These are phyloP conservation scores for Sympetrum striolatum DNA, from an alignment of 2,888 invertebrate species.

Conservation along the genomic window DNA sequence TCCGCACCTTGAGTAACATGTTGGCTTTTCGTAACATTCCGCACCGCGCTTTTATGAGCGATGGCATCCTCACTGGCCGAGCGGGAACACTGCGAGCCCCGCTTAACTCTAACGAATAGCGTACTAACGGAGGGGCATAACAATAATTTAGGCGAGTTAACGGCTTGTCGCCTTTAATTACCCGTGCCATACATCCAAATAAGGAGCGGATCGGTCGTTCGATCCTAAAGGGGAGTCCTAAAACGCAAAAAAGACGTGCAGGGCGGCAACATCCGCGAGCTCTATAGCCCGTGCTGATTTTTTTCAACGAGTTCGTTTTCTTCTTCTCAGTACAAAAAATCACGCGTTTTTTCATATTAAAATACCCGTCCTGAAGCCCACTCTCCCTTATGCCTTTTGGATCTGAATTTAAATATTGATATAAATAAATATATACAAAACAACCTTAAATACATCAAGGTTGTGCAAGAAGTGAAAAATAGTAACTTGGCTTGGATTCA, in stretches of 20 bases:
- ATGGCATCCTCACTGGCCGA: background rate
- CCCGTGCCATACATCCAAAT: background rate
- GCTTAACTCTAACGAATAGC: background rate
- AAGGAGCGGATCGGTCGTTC: background rate
- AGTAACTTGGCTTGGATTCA: no score
- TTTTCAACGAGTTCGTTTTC: background rate
- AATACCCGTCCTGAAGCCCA: background rate
- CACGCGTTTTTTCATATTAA: background rate
- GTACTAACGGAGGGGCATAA: background rate
- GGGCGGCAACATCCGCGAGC: background rate
- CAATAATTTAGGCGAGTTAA: constrained; percentile 1
- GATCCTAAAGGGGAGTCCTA: background rate
- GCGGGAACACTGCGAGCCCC: background rate
- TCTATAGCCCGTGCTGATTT: background rate
- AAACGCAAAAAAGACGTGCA: background rate
- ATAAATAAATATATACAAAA: no score
- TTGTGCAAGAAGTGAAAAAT: no score
- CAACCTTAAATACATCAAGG: no score
- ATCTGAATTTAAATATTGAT: no score
- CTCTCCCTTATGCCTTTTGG: background rate
- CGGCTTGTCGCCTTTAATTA: background rate
- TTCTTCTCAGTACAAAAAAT: background rate
- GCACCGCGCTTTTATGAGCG: background rate
- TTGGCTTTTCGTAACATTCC: background rate
- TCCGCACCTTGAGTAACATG: background rate